These are phyloP conservation scores for Aleiodes leptofemur DNA, from an alignment of 2,888 invertebrate genomes.

Conservation along the genomic window DNA sequence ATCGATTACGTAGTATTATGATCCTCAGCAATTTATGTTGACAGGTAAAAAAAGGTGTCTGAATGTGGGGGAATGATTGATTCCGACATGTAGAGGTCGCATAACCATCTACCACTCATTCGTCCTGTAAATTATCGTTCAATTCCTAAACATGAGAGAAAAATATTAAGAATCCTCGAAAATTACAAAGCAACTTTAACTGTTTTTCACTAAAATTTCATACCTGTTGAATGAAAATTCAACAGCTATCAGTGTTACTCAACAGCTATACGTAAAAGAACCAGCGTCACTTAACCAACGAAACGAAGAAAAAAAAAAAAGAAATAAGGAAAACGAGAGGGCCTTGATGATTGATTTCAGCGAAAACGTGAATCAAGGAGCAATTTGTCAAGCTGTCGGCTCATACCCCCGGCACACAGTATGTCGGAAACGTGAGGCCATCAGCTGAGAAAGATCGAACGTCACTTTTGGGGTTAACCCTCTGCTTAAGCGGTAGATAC, in stretches of 20 bases:
- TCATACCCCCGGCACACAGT: slow-evolving; percentile 37
- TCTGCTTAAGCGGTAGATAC: slow-evolving; percentile 57
- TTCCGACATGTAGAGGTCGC: slow-evolving; percentile 1
- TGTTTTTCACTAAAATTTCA: neutral
- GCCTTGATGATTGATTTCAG: slow-evolving; percentile 71
- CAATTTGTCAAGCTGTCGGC: slow-evolving; percentile 75
- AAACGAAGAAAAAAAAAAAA: slow-evolving; percentile 3
- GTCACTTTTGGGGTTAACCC: slow-evolving; percentile 54
- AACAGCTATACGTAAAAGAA: neutral
- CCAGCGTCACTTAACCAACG: neutral
- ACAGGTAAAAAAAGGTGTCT: slow-evolving; percentile 4
- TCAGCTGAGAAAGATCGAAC: slow-evolving; percentile 40
- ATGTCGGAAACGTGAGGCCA: slow-evolving; percentile 49
- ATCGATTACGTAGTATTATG: slow-evolving; percentile 21
- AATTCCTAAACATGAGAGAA: neutral
- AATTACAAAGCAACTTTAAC: neutral
- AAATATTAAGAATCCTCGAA: neutral
- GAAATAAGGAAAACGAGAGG: neutral
- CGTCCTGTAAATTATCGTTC: neutral
- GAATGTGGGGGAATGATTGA: slow-evolving; percentile 14
- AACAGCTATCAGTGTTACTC: too few species aligned
- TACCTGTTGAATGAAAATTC: neutral
- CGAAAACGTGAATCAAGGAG: slow-evolving; percentile 73
- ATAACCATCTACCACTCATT: neutral
- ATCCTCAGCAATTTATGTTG: slow-evolving; percentile 27